Percentiles rank a stretch among this genome's conserved stretches.
These are phyloP conservation scores for Aphis gossypii DNA, from an alignment of 1,140 invertebrate genomes.

Conservation along the genomic window DNA sequence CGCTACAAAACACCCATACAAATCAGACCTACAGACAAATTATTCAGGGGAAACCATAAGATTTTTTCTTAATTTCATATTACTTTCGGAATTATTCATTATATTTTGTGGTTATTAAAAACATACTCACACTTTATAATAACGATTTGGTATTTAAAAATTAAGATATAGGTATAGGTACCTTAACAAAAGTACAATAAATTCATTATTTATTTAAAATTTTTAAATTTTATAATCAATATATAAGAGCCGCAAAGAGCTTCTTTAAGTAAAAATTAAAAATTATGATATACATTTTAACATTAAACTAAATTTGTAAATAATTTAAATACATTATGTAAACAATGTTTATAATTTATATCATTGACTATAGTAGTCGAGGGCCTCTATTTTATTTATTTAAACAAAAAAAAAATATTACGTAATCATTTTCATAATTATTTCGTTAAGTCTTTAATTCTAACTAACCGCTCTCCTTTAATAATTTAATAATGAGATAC, in stretches of 20 bases:
- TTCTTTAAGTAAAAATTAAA: neutral
- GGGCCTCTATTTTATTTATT: too few relatives aligned
- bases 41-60: neutral
- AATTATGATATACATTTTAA: neutral
- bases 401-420: too few relatives aligned
- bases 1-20: neutral
- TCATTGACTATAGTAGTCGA: too few relatives aligned
- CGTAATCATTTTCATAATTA: too few relatives aligned
- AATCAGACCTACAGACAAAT: neutral
- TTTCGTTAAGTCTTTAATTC: too few relatives aligned
- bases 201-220: neutral
- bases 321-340: neutral
- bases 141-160: neutral
- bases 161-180: neutral
- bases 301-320: neutral
- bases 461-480: too few relatives aligned
- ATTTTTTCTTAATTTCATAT: neutral
- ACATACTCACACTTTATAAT: neutral
- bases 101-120: neutral
- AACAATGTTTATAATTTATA: neutral
- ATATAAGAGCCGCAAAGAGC: neutral
- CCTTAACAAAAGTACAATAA: too few relatives aligned
- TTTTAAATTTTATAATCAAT: neutral
- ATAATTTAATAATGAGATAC: too few relatives aligned
- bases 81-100: neutral